Base-by-base conservation (phyloP, 2,888 invertebrate genomes). In the Zhuqinia jingwanae region DNA sequence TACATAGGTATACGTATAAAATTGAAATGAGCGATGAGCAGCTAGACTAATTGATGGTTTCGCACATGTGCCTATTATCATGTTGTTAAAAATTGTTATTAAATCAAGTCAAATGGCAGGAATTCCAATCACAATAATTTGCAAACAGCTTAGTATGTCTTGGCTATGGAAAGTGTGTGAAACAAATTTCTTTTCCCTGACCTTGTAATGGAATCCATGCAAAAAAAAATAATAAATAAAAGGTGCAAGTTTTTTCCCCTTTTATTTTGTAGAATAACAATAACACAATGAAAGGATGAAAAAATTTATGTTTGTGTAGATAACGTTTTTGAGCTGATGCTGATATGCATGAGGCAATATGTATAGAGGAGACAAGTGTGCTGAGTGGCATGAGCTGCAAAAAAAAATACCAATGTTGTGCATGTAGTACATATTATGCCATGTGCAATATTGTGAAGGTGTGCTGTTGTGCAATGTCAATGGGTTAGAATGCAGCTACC, bases 131-230 rank as follows among this genome's bases (percentile, higher is more conserved):
- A 63, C 47, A 53, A 45, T 56, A 75, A 77, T 76, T 63, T 56
- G 73, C 78, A 68, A 63, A 36, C 42, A 76, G 80, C 79, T 73
- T 73, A 75, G 75, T 85, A 68, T 84, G 85, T 70, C 63, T 63
- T 80, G 79, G 73, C 63, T 80, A 86, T 65, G 76, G 86, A 86
- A 86, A 86, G 86, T 77, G 86, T 86, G 86, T 86, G 86, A 81
- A 86, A 77, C 50, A 68, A 76, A 77, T 86, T 86, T 76, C 80
- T 79, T 84, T 85, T 85, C 80, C 80, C 80, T 85, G 76, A 86
- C 86, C 86, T 86, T 86, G 86, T 86, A 86, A 79, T 80, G 75
- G 75, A 85, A 85, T 85, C 85, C 84, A 85, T 78, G 60, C 60
- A 84, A 77, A 83, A 77, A n/a, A n/a, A n/a, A n/a, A n/a, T n/a